Percentiles rank a stretch among this genome's conserved stretches.
Evolutionary conservation across 30 jellyfish, hydroid and myxozoan genomes (phyloP).

Genomic region (Clytia hemisphaerica): DNA sequence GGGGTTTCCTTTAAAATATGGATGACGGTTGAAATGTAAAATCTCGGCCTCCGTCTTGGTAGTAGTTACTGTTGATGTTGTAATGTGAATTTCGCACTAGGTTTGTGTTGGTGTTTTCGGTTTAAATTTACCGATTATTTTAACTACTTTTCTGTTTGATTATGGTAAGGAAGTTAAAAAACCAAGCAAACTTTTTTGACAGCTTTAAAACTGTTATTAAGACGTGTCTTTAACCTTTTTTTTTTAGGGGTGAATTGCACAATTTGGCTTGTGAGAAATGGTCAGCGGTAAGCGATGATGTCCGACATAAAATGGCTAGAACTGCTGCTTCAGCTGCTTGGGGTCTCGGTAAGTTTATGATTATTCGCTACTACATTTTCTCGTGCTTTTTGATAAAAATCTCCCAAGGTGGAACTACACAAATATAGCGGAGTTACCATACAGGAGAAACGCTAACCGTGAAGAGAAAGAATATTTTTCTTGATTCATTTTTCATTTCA

Average conservation of each 20-base stretch:
- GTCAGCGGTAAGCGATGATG: conserved; percentile 83
- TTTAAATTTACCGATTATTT: neutral
- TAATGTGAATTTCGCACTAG: neutral
- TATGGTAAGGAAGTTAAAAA: neutral
- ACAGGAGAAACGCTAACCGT: no score
- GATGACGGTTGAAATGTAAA: no score
- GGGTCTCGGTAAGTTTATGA: conserved; percentile 71
- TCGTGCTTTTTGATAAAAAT: no score
- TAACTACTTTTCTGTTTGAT: neutral
- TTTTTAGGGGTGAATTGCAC: conserved; percentile 85
- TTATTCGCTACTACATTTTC: no score
- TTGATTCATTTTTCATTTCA: no score
- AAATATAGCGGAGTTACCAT: no score
- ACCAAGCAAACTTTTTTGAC: no score
- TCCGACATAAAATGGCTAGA: conserved; percentile 94
- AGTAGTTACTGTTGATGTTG: neutral
- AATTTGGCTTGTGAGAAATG: conserved; percentile 86
- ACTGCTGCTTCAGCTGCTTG: conserved; percentile 99
- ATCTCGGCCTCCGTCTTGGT: neutral
- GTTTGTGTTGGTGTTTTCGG: neutral
- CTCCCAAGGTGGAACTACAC: no score
- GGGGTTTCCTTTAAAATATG: no score
- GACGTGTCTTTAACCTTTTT: neutral
- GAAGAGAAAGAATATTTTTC: no score
- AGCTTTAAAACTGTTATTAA: neutral